phyloP scores from a whole-genome alignment of 2,888 invertebrate genomes.

The Beris morrisii region DNA sequence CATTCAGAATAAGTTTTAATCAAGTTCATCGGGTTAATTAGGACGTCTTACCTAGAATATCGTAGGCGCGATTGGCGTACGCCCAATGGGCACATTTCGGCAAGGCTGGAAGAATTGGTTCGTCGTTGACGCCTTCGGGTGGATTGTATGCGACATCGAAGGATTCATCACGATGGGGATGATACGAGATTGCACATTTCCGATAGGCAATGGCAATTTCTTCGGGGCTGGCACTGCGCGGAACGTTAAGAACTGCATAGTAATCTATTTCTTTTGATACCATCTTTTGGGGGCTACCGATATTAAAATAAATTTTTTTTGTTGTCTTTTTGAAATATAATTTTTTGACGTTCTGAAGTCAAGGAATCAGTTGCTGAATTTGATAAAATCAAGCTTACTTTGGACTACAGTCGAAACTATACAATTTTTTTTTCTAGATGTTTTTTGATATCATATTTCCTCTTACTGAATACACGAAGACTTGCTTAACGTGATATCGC shows the following conservation, averaged over 20 bases:
- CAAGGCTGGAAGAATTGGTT: conserved; percentile 45
- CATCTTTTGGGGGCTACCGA: not conserved
- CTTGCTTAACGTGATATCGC: too few relatives aligned
- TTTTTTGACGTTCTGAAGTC: too few relatives aligned
- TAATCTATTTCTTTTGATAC: conserved; percentile 63
- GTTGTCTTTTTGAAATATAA: too few relatives aligned
- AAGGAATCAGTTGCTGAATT: too few relatives aligned
- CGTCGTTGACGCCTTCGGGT: conserved; percentile 43
- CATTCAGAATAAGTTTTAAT: not conserved
- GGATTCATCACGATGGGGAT: conserved; percentile 55
- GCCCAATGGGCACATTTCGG: conserved; percentile 48
- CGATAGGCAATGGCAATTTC: conserved; percentile 74
- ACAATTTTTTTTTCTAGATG: too few relatives aligned
- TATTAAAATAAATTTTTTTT: conserved; percentile 45
- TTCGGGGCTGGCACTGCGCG: conserved; percentile 64
- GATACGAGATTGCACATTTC: conserved; percentile 58
- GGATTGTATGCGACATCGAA: conserved; percentile 62
- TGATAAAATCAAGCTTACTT: too few relatives aligned
- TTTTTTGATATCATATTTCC: too few relatives aligned
- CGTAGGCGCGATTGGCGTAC: conserved; percentile 74
- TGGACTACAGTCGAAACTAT: too few relatives aligned
- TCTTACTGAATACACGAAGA: too few relatives aligned
- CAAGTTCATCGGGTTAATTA: not conserved
- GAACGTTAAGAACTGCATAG: conserved; percentile 73
- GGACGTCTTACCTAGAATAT: conserved; percentile 62